These are phyloP conservation scores for Lamprotornis superbus DNA, from an alignment of 2,113 vertebrate species.

Conservation along the genomic window DNA sequence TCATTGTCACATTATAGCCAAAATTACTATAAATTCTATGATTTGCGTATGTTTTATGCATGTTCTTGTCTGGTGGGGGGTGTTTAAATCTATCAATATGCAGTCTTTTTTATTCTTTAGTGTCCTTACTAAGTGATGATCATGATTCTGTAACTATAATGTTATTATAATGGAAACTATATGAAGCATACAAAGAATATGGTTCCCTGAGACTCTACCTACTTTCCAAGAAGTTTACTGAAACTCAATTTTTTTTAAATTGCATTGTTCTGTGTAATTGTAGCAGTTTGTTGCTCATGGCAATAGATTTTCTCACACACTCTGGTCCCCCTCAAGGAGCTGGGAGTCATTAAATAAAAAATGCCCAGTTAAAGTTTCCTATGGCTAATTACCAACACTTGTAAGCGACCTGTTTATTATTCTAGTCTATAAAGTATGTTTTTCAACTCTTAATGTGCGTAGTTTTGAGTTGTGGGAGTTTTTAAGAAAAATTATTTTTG, in stretches of 20 bases:
- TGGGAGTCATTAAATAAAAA: background rate
- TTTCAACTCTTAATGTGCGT: background rate
- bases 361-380: background rate
- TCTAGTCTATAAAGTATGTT: background rate
- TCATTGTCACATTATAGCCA: background rate
- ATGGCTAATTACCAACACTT: background rate
- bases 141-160: background rate
- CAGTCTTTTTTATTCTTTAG: background rate
- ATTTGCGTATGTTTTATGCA: background rate
- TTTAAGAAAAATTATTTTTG: background rate
- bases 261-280: background rate
- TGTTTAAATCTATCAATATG: background rate
- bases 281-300: background rate
- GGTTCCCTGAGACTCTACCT: background rate
- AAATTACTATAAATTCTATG: background rate
- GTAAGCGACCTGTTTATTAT: background rate
- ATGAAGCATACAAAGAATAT: background rate
- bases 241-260: background rate
- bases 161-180: background rate
- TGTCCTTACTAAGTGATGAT: background rate
- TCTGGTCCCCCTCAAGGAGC: background rate
- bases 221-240: background rate
- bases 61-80: fast-evolving
- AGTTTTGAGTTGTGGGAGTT: background rate
- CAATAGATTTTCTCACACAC: background rate